Percentiles rank a stretch among this genome's conserved stretches.
phyloP scores from a whole-genome alignment of 2,113 vertebrate genomes.

The Oostethus manadensis region DNA sequence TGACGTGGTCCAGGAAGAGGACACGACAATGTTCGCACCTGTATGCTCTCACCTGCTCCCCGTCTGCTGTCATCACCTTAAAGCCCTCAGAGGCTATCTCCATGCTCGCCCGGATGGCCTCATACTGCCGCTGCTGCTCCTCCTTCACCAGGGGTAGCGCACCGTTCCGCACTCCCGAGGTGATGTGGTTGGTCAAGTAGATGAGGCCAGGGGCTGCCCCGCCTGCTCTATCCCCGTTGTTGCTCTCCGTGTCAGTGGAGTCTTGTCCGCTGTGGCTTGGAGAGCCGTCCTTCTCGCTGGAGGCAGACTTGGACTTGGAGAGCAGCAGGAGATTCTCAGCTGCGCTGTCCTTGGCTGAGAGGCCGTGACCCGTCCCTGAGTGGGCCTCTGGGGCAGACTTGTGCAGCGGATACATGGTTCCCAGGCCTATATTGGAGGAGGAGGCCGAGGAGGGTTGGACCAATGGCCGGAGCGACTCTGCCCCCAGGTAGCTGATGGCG shows the following conservation, averaged over 20 bases:
- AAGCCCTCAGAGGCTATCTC: conserved; percentile 80
- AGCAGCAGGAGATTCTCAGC: conserved; percentile 93
- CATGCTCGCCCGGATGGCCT: conserved; percentile 75
- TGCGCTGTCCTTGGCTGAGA: conserved; percentile 84
- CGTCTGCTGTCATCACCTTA: conserved; percentile 83
- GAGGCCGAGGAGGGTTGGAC: conserved; percentile 88
- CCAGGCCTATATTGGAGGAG: conserved; percentile 77
- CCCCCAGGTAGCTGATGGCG: conserved; percentile 94
- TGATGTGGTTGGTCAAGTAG: conserved; percentile 94
- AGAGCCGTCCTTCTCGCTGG: conserved; percentile 88
- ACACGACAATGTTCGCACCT: conserved; percentile 92
- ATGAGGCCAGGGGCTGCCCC: conserved; percentile 79
- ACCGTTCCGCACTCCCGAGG: conserved; percentile 82
- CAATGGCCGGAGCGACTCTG: conserved; percentile 90
- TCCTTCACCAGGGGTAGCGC: conserved; percentile 85
- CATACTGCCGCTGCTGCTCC: conserved; percentile 84
- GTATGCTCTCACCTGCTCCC: conserved; percentile 87
- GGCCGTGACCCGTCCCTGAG: conserved; percentile 51
- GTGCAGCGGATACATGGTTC: conserved; percentile 84
- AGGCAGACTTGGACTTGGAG: conserved; percentile 89
- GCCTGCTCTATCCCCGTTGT: conserved; percentile 80
- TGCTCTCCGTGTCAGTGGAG: conserved; percentile 97
- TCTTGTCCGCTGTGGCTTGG: conserved; percentile 95
- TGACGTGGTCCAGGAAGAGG: conserved; percentile 97
- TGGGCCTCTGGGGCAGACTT: conserved; percentile 73